Conservation (phyloP, 1,140 invertebrate genomes). For the Bombus superbus region DNA sequence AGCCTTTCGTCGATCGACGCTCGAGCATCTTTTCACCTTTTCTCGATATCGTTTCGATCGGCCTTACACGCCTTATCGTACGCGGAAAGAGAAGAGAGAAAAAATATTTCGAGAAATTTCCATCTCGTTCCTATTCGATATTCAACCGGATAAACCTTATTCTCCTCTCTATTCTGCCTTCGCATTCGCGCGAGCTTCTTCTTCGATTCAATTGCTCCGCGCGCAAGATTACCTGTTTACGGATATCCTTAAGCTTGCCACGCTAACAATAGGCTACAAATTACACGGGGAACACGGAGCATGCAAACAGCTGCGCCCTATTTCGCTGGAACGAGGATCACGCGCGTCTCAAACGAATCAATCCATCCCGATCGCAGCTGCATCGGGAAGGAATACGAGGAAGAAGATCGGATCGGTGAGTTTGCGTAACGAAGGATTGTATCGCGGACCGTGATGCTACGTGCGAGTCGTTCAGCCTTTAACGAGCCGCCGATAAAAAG, state of each 20-base stretch:
- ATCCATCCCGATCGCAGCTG: constrained; percentile 6
- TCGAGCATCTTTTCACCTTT: neutral
- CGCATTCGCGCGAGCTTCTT: neutral
- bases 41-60: constrained; percentile 29
- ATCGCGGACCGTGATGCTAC: neutral
- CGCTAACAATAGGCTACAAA: constrained; percentile 26
- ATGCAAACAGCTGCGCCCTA: constrained; percentile 28
- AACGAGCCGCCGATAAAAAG: constrained; percentile 25
- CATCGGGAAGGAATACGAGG: neutral
- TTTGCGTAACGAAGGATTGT: constrained; percentile 24
- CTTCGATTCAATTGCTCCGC: neutral
- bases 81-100: neutral
- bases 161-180: neutral
- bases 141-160: constrained; percentile 1
- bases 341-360: constrained; percentile 26
- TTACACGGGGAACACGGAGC: constrained; percentile 3
- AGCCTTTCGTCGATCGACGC: neutral
- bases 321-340: constrained; percentile 11
- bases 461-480: neutral
- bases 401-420: constrained; percentile 1
- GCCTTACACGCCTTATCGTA: neutral
- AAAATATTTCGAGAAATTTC: constrained; percentile 1
- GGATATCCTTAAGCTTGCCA: constrained; percentile 1
- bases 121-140: neutral
- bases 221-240: constrained; percentile 25